These are phyloP conservation scores for Capra hircus DNA, from an alignment of 2,113 vertebrate genomes.

Conservation along the genomic window DNA sequence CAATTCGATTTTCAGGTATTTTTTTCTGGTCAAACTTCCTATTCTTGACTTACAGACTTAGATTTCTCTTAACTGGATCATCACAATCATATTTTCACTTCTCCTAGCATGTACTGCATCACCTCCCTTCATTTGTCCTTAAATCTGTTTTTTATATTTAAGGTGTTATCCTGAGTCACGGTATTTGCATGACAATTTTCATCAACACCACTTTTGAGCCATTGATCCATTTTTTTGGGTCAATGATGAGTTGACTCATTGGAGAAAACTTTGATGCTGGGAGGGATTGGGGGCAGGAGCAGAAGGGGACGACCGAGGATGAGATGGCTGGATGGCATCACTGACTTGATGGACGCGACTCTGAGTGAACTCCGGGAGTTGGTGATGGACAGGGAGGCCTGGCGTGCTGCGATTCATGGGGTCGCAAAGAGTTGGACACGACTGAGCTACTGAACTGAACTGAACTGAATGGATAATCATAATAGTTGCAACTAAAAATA, in stretches of 20 bases:
- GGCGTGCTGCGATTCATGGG: too few relatives aligned
- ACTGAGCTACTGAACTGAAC: too few relatives aligned
- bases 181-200: neutral
- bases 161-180: neutral
- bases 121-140: neutral
- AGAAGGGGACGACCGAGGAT: too few relatives aligned
- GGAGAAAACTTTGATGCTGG: too few relatives aligned
- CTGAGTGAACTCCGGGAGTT: too few relatives aligned
- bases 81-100: neutral
- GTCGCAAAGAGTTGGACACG: too few relatives aligned
- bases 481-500: neutral
- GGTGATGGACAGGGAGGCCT: too few relatives aligned
- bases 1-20: slow-evolving; percentile 4
- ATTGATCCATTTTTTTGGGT: neutral
- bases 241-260: neutral
- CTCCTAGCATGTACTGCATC: neutral
- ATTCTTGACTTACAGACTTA: neutral
- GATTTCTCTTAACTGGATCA: neutral
- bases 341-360: too few relatives aligned
- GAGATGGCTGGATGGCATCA: too few relatives aligned
- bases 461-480: neutral
- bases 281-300: too few relatives aligned
- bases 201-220: neutral
- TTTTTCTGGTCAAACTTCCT: neutral
- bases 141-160: neutral